Evolutionary conservation across 1,140 invertebrate species (phyloP), one percentile per base, ranked within the genome.

Genomic region (Drosophila arawakana): DNA sequence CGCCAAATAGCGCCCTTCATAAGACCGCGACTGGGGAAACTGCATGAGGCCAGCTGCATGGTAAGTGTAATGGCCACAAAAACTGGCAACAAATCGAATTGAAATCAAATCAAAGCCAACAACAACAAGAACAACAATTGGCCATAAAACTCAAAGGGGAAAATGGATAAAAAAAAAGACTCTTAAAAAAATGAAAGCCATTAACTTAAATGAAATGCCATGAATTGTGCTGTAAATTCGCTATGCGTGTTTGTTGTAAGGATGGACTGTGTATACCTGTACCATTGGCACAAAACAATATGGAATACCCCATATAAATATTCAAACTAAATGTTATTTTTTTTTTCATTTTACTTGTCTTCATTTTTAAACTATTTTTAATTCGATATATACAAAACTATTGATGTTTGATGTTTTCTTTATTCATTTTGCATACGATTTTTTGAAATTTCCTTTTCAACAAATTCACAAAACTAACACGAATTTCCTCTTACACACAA

Each of bases 31-130:
- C 94, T 98, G 75, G 97, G 98, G 76, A 99, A 98, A 94, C 93
- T 98, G 55, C 98, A 99, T 93, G 98, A 99, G 93, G 97, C 98
- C 21, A 97, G 97, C 55, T 99, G 98, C 94, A 97, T 97, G 96
- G 98, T 99, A 95, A 96, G 96, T 90, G 25, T 63, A 5, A 13
- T 21, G 34, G 47, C 43, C 55, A 47, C 58, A 37, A 30, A 30
- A 49, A 18, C 2, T 9, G 15, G 7, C n/a, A 34, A 52, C n/a
- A n/a, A 47, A 37, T 11, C 37, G 47, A 41, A 57, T 35, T 39
- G 35, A 21, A 21, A 41, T 7, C 7, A 39, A 18, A 43, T 18
- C 15, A 59, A 13, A 9, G 15, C 7, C 52, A 55, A 18, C 11
- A 15, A 15, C 41, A 39, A 39, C 10, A 39, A 39, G 37, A 39